Evolutionary conservation across 2,113 vertebrate genomes (phyloP).

Genomic region (Equus przewalskii): DNA sequence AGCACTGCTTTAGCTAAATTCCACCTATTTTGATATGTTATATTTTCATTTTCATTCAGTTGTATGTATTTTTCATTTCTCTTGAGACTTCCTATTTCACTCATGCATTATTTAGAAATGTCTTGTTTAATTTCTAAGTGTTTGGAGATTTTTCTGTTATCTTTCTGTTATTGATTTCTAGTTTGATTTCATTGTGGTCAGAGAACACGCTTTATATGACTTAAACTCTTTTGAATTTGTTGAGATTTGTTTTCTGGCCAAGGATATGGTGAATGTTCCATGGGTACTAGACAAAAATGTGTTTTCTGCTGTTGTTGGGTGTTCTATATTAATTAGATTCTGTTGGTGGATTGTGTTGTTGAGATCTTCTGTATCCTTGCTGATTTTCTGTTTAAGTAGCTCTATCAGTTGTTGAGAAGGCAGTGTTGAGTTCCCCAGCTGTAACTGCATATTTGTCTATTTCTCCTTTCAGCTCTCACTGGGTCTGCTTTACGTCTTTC

Average conservation of each 20-base stretch:
- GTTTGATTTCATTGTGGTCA: not conserved
- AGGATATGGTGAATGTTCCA: too few relatives aligned
- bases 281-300: too few relatives aligned
- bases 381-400: not conserved
- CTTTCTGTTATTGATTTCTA: not conserved
- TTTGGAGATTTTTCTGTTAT: not conserved
- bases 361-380: not conserved
- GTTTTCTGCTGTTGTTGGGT: not conserved
- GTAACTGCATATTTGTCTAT: not conserved
- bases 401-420: not conserved
- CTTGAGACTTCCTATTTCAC: not conserved
- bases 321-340: not conserved
- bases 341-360: not conserved
- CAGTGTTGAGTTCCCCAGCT: not conserved
- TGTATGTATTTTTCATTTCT: not conserved
- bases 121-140: constrained; percentile 23
- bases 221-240: too few relatives aligned
- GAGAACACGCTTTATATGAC: not conserved
- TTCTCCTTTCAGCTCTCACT: not conserved
- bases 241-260: too few relatives aligned
- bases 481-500: not conserved
- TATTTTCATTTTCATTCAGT: not conserved
- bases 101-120: not conserved
- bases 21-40: not conserved
- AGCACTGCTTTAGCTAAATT: not conserved